A percentile compares a stretch with the other conserved stretches of the same genome.
phyloP scores from a whole-genome alignment of 1,140 invertebrate species.

The Zaprionus taronus region DNA sequence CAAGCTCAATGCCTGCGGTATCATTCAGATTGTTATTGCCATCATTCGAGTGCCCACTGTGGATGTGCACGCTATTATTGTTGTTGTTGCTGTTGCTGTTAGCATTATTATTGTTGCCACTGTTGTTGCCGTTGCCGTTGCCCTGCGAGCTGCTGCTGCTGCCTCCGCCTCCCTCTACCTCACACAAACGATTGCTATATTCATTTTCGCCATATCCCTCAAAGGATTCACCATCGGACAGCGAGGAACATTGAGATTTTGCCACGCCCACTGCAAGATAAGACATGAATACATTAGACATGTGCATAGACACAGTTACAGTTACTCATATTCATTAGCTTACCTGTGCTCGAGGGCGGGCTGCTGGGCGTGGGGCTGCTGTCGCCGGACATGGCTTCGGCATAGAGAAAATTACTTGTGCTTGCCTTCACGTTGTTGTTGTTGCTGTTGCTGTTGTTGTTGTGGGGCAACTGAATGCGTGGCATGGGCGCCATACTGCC shows the following conservation, averaged over 20 bases:
- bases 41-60: conserved; percentile 28
- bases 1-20: conserved; percentile 76
- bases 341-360: conserved; percentile 81
- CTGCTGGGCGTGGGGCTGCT: conserved; percentile 81
- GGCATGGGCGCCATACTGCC: conserved; percentile 80
- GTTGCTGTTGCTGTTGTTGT: conserved; percentile 46
- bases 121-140: conserved; percentile 28
- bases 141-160: neutral
- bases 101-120: conserved; percentile 25
- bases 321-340: conserved; percentile 9
- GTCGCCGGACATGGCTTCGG: conserved; percentile 75
- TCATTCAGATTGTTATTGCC: conserved; percentile 76
- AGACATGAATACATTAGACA: neutral
- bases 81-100: conserved; percentile 15
- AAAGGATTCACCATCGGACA: conserved; percentile 88
- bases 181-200: conserved; percentile 43
- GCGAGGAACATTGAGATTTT: conserved; percentile 87
- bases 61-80: conserved; percentile 39
- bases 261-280: conserved; percentile 64
- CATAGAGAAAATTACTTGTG: conserved; percentile 76
- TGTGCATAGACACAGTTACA: neutral
- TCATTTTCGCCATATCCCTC: conserved; percentile 88
- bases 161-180: neutral
- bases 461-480: conserved; percentile 68
- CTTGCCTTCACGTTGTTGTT: conserved; percentile 55